Evolutionary conservation across 2,888 invertebrate species (phyloP).

Genomic region (Drosophila nigricruria): DNA sequence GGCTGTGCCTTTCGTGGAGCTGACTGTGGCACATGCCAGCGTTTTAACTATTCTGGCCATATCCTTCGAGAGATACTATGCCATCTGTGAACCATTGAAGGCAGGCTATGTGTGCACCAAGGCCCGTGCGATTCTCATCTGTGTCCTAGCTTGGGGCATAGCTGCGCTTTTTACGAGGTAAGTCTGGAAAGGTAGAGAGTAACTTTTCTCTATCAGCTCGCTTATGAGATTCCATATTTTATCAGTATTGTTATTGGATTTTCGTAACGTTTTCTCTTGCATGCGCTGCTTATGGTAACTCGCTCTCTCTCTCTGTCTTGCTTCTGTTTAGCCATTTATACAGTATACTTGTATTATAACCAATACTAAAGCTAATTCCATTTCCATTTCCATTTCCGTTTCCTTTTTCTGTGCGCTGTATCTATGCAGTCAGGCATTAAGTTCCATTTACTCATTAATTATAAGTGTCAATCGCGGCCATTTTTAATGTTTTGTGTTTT

Average conservation of each 20-base stretch:
- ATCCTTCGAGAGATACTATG: slow-evolving; percentile 95
- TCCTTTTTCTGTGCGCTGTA: slow-evolving; percentile 37
- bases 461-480: slow-evolving; percentile 77
- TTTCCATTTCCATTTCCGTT: slow-evolving; percentile 11
- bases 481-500: slow-evolving; percentile 75
- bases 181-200: too few species aligned
- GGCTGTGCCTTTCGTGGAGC: slow-evolving; percentile 95
- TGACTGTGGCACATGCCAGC: slow-evolving; percentile 96
- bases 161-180: slow-evolving; percentile 95
- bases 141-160: slow-evolving; percentile 93
- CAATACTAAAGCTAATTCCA: slow-evolving; percentile 19
- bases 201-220: slow-evolving; percentile 11
- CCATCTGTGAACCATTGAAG: slow-evolving; percentile 95
- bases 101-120: slow-evolving; percentile 96
- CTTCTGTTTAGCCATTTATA: not conserved
- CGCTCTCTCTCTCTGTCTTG: not conserved
- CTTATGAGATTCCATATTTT: slow-evolving; percentile 35
- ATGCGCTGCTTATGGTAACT: slow-evolving; percentile 45
- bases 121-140: slow-evolving; percentile 92
- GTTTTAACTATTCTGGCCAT: slow-evolving; percentile 97
- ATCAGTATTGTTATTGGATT: slow-evolving; percentile 28
- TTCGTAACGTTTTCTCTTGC: slow-evolving; percentile 34
- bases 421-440: slow-evolving; percentile 67
- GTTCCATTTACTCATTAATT: slow-evolving; percentile 71
- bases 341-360: slow-evolving; percentile 4